A percentile compares a stretch with the other conserved stretches of the same genome.
Evolutionary conservation across 2,888 invertebrate genomes (phyloP).

Genomic region (Oegoconia quadripuncta): DNA sequence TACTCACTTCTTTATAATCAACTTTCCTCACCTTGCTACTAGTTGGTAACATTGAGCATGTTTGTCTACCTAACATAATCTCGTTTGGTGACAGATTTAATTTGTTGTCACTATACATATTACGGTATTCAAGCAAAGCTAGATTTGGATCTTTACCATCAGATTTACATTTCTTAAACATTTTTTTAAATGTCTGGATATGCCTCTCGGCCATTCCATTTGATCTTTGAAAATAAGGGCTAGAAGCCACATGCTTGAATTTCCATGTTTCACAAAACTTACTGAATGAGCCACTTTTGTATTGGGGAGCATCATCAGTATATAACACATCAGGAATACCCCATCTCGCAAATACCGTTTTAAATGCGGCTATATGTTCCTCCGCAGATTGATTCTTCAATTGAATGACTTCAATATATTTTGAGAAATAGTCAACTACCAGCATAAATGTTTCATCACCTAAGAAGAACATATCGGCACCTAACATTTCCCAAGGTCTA

Average conservation of each 20-base stretch:
- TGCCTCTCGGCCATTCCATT: slow-evolving; percentile 8
- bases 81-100: slow-evolving; percentile 10
- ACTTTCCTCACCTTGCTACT: neutral
- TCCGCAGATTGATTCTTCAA: slow-evolving; percentile 7
- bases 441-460: slow-evolving; percentile 7
- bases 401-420: slow-evolving; percentile 8
- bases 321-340: slow-evolving; percentile 6
- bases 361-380: slow-evolving; percentile 6
- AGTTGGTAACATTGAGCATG: slow-evolving; percentile 2
- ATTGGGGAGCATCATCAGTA: slow-evolving; percentile 8
- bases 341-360: slow-evolving; percentile 8
- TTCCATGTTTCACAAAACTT: slow-evolving; percentile 3
- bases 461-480: slow-evolving; percentile 11
- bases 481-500: slow-evolving; percentile 8
- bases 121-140: slow-evolving; percentile 11
- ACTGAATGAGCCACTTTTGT: slow-evolving; percentile 4
- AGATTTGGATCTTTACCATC: slow-evolving; percentile 9
- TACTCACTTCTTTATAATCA: slow-evolving; percentile 1
- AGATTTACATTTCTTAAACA: slow-evolving; percentile 5
- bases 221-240: slow-evolving; percentile 7
- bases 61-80: slow-evolving; percentile 6
- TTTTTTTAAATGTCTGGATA: slow-evolving; percentile 9
- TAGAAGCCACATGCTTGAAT: neutral
- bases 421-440: slow-evolving; percentile 7
- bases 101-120: slow-evolving; percentile 7